phyloP scores from a whole-genome alignment of 2,888 invertebrate species.

The Fissipunctia ypsillon region DNA sequence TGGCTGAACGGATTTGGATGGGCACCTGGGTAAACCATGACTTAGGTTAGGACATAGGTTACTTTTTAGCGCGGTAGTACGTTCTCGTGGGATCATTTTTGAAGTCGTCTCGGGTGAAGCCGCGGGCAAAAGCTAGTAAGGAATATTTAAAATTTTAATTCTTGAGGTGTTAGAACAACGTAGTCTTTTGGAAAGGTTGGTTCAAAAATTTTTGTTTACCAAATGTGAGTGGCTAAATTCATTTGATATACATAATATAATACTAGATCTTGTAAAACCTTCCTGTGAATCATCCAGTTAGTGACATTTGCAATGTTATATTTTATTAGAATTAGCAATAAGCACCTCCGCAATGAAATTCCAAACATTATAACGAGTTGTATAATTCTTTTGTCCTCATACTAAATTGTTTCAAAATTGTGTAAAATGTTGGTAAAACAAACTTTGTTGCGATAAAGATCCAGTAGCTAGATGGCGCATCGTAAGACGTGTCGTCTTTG shows the following conservation, averaged over 20 bases:
- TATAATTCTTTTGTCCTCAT: constrained; percentile 55
- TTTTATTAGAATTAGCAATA: constrained; percentile 39
- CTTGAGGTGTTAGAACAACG: constrained; percentile 19
- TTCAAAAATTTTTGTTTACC: background rate
- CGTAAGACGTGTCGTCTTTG: constrained; percentile 45
- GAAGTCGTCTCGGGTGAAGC: too few species aligned
- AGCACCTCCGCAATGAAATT: constrained; percentile 39
- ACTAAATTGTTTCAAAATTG: constrained; percentile 61
- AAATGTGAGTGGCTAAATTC: background rate
- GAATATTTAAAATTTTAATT: constrained; percentile 24
- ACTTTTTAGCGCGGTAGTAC: too few species aligned
- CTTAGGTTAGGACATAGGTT: too few species aligned
- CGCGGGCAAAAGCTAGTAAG: too few species aligned
- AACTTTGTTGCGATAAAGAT: constrained; percentile 59
- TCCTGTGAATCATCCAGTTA: background rate
- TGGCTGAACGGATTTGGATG: too few species aligned
- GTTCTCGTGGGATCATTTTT: too few species aligned
- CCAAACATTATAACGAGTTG: constrained; percentile 57
- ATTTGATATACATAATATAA: constrained; percentile 1
- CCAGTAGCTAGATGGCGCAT: constrained; percentile 15
- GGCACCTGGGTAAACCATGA: too few species aligned
- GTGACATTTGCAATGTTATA: constrained; percentile 5
- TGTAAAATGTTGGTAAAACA: constrained; percentile 53
- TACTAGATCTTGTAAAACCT: background rate
- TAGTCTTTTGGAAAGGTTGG: background rate